phyloP scores from a whole-genome alignment of 2,888 invertebrate genomes.

The Scrobipalpa costella region DNA sequence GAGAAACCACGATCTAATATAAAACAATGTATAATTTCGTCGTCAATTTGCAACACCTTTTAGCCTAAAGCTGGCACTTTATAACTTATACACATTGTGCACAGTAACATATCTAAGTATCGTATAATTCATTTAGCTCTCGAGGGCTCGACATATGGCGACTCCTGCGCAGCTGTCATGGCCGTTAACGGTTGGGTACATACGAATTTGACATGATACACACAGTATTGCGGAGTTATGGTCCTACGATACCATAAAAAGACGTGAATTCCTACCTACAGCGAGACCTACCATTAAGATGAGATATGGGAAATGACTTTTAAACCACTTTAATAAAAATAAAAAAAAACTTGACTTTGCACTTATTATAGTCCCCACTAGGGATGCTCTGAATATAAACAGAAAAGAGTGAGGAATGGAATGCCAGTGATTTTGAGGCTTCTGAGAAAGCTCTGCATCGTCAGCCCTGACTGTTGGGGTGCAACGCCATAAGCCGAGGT shows the following conservation, averaged over 20 bases:
- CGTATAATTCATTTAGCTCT: constrained; percentile 16
- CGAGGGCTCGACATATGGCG: constrained; percentile 12
- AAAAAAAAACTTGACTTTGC: neutral
- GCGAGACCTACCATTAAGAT: neutral
- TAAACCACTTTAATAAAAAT: neutral
- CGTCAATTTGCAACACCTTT: constrained; percentile 7
- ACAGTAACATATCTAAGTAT: constrained; percentile 11
- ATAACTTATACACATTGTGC: neutral
- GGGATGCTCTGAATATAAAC: too few species aligned
- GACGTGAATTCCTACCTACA: neutral
- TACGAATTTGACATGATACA: constrained; percentile 14
- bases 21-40: neutral
- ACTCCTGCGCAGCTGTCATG: constrained; percentile 13
- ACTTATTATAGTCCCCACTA: too few species aligned
- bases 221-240: neutral
- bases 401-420: too few species aligned
- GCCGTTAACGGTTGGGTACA: constrained; percentile 14
- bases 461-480: too few species aligned
- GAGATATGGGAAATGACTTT: neutral
- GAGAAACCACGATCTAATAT: neutral
- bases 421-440: too few species aligned
- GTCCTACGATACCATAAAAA: neutral
- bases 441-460: too few species aligned
- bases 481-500: too few species aligned
- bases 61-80: constrained; percentile 14